Conservation (phyloP, 2,113 vertebrate species). For the Dascyllus trimaculatus region DNA sequence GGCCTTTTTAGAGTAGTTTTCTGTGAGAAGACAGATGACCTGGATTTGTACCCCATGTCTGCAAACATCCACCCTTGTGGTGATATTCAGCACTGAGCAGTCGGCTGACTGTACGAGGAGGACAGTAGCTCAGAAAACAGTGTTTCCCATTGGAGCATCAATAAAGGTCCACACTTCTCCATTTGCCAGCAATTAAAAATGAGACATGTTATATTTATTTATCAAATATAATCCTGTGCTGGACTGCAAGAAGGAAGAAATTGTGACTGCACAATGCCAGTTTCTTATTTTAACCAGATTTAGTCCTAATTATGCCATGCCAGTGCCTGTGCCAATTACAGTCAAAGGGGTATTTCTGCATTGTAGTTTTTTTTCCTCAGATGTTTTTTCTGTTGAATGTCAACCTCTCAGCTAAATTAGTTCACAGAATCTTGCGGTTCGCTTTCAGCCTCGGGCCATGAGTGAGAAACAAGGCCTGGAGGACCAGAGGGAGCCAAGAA, state of each 20-base stretch:
- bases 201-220: neutral
- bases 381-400: conserved; percentile 42
- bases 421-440: conserved; percentile 24
- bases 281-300: conserved; percentile 2
- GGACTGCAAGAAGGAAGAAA: conserved; percentile 11
- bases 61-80: conserved; percentile 27
- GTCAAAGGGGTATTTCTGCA: conserved; percentile 26
- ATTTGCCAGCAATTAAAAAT: conserved; percentile 13
- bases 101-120: neutral
- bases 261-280: neutral
- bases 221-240: neutral
- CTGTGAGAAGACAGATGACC: conserved; percentile 23
- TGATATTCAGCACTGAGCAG: conserved; percentile 11
- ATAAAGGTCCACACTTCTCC: neutral
- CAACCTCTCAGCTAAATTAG: conserved; percentile 31
- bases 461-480: conserved; percentile 30
- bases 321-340: conserved; percentile 22
- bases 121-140: neutral
- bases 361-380: neutral
- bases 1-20: neutral
- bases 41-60: conserved; percentile 20
- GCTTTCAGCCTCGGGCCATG: conserved; percentile 10
- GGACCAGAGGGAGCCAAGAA: conserved; percentile 18
- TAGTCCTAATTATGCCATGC: conserved; percentile 17
- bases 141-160: conserved; percentile 22